These are phyloP conservation scores for Apamea crenata DNA, from an alignment of 2,888 invertebrate genomes.

Conservation along the genomic window DNA sequence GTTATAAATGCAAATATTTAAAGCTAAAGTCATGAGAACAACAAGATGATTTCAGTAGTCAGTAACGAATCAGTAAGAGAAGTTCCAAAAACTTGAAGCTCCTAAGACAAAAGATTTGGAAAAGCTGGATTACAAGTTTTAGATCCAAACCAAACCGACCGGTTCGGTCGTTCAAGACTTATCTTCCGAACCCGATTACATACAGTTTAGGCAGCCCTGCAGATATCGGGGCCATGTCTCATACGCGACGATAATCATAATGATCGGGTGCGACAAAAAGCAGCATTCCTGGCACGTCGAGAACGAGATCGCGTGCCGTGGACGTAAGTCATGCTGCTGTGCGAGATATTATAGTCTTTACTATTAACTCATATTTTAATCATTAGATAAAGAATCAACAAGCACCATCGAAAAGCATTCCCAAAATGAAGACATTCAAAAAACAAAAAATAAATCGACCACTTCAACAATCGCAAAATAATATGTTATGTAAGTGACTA, in stretches of 20 bases:
- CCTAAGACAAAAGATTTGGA: not conserved
- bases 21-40: not conserved
- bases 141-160: not conserved
- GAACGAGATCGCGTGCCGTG: slow-evolving; percentile 80
- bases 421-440: not conserved
- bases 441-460: not conserved
- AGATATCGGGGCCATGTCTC: slow-evolving; percentile 72
- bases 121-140: not conserved
- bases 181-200: slow-evolving; percentile 11
- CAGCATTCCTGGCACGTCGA: slow-evolving; percentile 78
- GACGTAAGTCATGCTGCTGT: slow-evolving; percentile 59
- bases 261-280: slow-evolving; percentile 78
- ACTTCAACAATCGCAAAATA: slow-evolving; percentile 22
- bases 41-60: not conserved
- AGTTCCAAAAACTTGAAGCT: not conserved
- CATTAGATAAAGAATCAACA: slow-evolving; percentile 22
- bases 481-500: slow-evolving; percentile 33
- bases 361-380: slow-evolving; percentile 56
- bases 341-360: slow-evolving; percentile 57
- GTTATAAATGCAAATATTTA: not conserved
- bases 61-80: not conserved
- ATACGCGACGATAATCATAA: slow-evolving; percentile 75
- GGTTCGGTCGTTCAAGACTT: not conserved
- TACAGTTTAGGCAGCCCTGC: slow-evolving; percentile 47
- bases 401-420: not conserved